Evolutionary conservation across 2,797 vertebrate genomes (phyloP), one percentile per base, ranked within the genome.

Genomic region (Austrolebias charrua): DNA sequence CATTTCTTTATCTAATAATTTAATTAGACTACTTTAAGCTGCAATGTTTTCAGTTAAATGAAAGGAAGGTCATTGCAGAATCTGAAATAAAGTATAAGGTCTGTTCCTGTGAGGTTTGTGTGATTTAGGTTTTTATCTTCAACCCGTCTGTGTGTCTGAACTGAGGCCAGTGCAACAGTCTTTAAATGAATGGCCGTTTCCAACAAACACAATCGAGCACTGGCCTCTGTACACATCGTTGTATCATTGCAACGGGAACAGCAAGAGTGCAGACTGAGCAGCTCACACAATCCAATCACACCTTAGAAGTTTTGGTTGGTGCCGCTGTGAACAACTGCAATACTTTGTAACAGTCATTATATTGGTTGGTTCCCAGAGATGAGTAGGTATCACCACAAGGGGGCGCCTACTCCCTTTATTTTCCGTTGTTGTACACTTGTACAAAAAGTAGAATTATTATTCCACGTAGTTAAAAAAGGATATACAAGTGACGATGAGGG

Each of bases 231-330:
- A n/a, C n/a, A n/a, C n/a, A n/a, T n/a, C n/a, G n/a, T n/a, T 18
- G 60, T 54, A 14, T 76, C 65, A 62, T 55, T 54, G 60, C 71
- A 66, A 58, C 69, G 40, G 49, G 38, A 77, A 80, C 78, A 83
- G 81, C 73, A 38, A 69, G 65, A 81, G 66, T 49, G 84, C 81
- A 76, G 70, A 42, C 57, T 87, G 80, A 84, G 82, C 86, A 57
- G 43, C 78, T 79, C 51, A 40, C 59, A 73, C 54, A 28, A 46
- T 55, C 59, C 8, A 59, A 55, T 81, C 49, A 55, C 68, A 60
- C 57, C 50, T 40, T 65, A 44, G 47, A 45, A 46, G 62, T 29
- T 68, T 75, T 79, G 48, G 38, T 73, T 55, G 46, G 35, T 33
- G 14, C 28, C 40, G 53, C 47, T 15, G 31, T 53, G 10, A 15